A percentile compares a stretch with the other conserved stretches of the same genome.
phyloP scores from a whole-genome alignment of 2,113 vertebrate species.

The Scophthalmus maximus region DNA sequence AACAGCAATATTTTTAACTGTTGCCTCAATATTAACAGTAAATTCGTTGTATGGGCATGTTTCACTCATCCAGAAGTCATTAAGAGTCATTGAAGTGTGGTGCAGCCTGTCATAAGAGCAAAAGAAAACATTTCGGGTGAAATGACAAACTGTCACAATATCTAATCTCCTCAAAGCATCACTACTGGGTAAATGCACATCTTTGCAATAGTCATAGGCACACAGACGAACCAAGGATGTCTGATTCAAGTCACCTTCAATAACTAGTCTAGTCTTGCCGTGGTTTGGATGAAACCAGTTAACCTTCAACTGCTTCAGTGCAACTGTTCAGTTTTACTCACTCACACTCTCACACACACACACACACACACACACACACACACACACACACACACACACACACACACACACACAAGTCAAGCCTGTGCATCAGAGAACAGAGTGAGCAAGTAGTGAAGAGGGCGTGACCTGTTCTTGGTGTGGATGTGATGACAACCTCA shows the following conservation, averaged over 20 bases:
- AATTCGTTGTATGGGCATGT: background rate
- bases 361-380: conserved; percentile 33
- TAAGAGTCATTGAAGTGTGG: background rate
- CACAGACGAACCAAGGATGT: background rate
- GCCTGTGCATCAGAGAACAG: conserved; percentile 30
- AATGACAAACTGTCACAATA: background rate
- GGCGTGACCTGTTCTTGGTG: conserved; percentile 44
- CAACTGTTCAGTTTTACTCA: conserved; percentile 24
- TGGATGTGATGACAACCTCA: conserved; percentile 67
- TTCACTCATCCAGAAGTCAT: background rate
- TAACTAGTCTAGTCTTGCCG: background rate
- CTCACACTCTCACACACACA: conserved; percentile 10
- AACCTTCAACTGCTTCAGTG: conserved; percentile 26
- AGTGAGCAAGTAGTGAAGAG: conserved; percentile 39
- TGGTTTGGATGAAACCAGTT: conserved; percentile 37
- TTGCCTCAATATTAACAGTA: background rate
- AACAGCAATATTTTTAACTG: background rate
- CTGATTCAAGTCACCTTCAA: background rate
- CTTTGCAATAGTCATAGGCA: background rate
- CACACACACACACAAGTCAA: conserved; percentile 37
- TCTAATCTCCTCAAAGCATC: background rate
- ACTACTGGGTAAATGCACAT: background rate
- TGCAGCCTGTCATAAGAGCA: background rate
- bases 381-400: conserved; percentile 20
- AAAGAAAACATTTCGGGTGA: background rate